Evolutionary conservation across 2,797 vertebrate species (phyloP).

Genomic region (Carapus acus): DNA sequence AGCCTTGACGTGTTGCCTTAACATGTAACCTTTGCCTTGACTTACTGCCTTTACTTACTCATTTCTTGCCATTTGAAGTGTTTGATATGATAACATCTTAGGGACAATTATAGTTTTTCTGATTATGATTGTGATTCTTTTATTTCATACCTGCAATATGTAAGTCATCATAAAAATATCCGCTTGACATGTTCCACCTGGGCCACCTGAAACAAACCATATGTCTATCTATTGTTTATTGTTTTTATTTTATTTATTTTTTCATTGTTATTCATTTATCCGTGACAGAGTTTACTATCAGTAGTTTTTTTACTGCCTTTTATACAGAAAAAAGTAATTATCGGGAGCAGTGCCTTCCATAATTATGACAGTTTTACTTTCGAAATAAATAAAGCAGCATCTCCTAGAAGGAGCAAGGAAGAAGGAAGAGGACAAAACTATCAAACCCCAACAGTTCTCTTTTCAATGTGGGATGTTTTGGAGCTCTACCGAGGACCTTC

Average conservation of each 20-base stretch:
- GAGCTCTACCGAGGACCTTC: slow-evolving; percentile 17
- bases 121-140: too few relatives aligned
- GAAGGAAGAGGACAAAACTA: too few relatives aligned
- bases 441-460: slow-evolving; percentile 39
- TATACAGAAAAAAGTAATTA: slow-evolving; percentile 86
- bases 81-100: too few relatives aligned
- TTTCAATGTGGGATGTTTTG: slow-evolving; percentile 44
- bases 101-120: too few relatives aligned
- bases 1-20: too few relatives aligned
- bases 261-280: slow-evolving; percentile 99
- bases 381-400: slow-evolving; percentile 99
- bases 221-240: slow-evolving; percentile 85
- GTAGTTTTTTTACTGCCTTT: slow-evolving; percentile 77
- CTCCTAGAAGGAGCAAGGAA: slow-evolving; percentile 91
- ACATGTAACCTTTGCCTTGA: too few relatives aligned
- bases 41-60: too few relatives aligned
- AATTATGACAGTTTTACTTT: slow-evolving; percentile 99
- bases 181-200: too few relatives aligned
- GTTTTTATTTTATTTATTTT: too few relatives aligned
- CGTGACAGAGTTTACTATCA: slow-evolving; percentile 99
- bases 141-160: too few relatives aligned
- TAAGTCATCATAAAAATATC: too few relatives aligned
- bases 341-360: slow-evolving; percentile 99
- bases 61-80: too few relatives aligned
- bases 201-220: slow-evolving; percentile 76